Base-by-base conservation (phyloP, 2,888 invertebrate genomes). In the Ectemnius continuus region DNA sequence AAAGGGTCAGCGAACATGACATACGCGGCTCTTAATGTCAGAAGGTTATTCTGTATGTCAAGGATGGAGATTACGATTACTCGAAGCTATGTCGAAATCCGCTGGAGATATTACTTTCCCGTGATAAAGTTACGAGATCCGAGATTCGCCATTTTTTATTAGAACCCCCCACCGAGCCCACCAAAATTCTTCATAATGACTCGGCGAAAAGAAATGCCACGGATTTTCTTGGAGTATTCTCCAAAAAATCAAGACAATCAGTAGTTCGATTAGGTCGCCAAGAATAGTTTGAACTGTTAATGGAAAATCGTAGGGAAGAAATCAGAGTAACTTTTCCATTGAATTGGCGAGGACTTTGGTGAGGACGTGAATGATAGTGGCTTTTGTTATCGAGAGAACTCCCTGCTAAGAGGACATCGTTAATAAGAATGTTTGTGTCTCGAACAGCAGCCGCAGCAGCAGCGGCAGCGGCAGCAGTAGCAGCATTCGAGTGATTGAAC, bases 21-120 rank as follows among this genome's bases (percentile, higher is more conserved):
- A 68, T 18, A 20, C 56, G 58, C 36, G 48, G 70, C 69, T 71
- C 64, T 56, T 47, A 61, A 67, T 74, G 76, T 71, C 76, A 65
- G 48, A 68, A 72, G 82, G 76, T 83, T 80, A 80, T 46, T 69
- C 23, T 59, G 36, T 57, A 66, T 83, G 81, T 83, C 78, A 82
- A 81, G 81, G 76, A 78, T 80, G 70, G 23, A 83, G 76, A 76
- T 82, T 82, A 83, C 18, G 58, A 36, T 62, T 36, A 36, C 36
- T 1, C 8, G 8, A 36, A 6, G 36, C 23, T 23, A 23, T 83
- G 83, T 76, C 64, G 82, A 78, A 80, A 80, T 71, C 57, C 36
- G 1, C 0, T 8, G 36, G 11, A 6, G 58, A 67, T 36, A 82
- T 83, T 70, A 80, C 67, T 68, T 70, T 58, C 20, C 8, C 18